A percentile compares a stretch with the other conserved stretches of the same genome.
These are phyloP conservation scores for Julus scandinavius DNA, from an alignment of 2,888 invertebrate genomes.

Conservation along the genomic window DNA sequence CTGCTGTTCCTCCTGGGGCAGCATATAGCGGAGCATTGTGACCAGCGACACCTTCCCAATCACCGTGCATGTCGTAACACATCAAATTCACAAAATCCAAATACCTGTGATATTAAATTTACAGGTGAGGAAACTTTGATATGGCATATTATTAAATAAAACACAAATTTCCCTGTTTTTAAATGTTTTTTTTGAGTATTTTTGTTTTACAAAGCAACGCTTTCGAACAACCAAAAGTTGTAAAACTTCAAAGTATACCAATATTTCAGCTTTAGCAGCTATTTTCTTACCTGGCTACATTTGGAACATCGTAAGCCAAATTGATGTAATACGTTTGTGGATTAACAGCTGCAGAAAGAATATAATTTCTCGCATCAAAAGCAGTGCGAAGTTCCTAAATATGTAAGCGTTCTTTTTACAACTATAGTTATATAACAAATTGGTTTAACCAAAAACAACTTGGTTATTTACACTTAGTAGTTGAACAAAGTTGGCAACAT, in stretches of 20 bases:
- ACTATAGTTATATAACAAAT: not conserved
- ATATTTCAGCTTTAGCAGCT: no score
- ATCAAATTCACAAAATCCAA: slow-evolving; percentile 64
- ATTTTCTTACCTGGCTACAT: slow-evolving; percentile 69
- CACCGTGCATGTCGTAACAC: slow-evolving; percentile 64
- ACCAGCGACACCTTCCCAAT: slow-evolving; percentile 62
- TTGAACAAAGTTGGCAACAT: slow-evolving; percentile 38
- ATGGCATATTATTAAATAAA: no score
- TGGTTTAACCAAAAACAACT: not conserved
- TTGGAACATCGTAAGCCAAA: slow-evolving; percentile 72
- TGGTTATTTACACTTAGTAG: slow-evolving; percentile 24
- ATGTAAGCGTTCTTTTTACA: not conserved
- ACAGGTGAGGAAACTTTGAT: not conserved
- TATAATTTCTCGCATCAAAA: slow-evolving; percentile 70
- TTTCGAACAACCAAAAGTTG: no score
- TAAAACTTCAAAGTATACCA: no score
- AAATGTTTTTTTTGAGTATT: not conserved
- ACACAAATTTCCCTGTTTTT: no score
- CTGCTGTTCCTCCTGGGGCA: slow-evolving; percentile 24
- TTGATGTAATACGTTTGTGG: slow-evolving; percentile 67
- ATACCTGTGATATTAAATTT: slow-evolving; percentile 59
- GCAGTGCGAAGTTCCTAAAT: slow-evolving; percentile 69
- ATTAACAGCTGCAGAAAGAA: slow-evolving; percentile 73
- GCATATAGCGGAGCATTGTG: slow-evolving; percentile 63
- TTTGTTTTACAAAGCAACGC: no score